Evolutionary conservation across 2,113 vertebrate species (phyloP).

Genomic region (Pipa parva): DNA sequence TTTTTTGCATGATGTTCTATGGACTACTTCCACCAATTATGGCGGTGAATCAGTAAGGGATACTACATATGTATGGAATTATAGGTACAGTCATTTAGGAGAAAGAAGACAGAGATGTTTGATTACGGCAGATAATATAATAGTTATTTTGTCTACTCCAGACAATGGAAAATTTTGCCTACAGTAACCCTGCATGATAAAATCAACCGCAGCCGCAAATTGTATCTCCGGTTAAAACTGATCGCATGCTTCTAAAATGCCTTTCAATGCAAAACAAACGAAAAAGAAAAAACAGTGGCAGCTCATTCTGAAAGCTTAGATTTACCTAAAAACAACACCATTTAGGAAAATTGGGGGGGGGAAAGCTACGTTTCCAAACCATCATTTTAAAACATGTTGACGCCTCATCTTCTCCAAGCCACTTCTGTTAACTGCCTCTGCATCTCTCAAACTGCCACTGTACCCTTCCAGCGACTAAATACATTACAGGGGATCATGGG

Average conservation of each 20-base stretch:
- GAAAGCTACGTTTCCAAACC: no score
- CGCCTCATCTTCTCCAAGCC: no score
- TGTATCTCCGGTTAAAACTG: conserved; percentile 5
- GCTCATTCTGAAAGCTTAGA: background rate
- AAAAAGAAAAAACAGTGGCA: background rate
- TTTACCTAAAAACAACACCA: background rate
- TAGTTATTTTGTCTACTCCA: background rate
- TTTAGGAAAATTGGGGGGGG: background rate
- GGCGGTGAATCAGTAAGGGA: no score
- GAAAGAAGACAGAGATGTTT: background rate
- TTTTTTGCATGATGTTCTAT: no score
- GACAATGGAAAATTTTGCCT: conserved; percentile 2
- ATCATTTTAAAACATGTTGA: no score
- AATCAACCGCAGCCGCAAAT: background rate
- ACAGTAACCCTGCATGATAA: background rate
- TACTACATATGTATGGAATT: no score
- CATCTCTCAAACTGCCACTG: no score
- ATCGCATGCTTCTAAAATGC: background rate
- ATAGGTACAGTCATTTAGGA: no score
- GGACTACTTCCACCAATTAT: no score
- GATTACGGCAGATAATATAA: background rate
- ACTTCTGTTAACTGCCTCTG: no score
- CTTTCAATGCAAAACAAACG: conserved; percentile 1
- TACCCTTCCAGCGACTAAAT: no score
- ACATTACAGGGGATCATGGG: no score